These are phyloP conservation scores for Lepidocyrtoides sp. DNA, from an alignment of 2,888 invertebrate genomes.

Conservation along the genomic window DNA sequence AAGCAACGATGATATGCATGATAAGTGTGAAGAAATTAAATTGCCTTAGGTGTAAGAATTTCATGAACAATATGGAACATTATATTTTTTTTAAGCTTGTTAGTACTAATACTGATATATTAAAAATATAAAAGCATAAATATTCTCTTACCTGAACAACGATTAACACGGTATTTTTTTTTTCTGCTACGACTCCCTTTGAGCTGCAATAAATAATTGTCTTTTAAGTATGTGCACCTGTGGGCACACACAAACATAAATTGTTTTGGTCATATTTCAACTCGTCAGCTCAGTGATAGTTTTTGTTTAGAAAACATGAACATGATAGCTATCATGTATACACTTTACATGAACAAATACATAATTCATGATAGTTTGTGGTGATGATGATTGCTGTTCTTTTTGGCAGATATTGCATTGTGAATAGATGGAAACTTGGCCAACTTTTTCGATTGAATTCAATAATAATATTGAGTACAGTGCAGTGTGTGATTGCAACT, in stretches of 20 bases:
- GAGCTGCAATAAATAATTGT: constrained; percentile 75
- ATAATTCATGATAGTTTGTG: constrained; percentile 16
- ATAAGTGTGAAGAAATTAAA: constrained; percentile 68
- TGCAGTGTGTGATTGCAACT: too few species aligned
- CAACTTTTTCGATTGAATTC: too few species aligned
- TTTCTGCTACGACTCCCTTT: constrained; percentile 24
- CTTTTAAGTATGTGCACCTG: constrained; percentile 77
- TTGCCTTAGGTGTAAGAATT: constrained; percentile 47
- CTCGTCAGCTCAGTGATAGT: constrained; percentile 72
- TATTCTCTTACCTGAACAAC: background rate
- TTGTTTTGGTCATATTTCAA: constrained; percentile 74
- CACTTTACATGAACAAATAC: constrained; percentile 40
- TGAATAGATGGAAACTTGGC: too few species aligned
- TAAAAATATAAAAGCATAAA: too few species aligned
- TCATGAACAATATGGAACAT: constrained; percentile 46
- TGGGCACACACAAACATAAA: constrained; percentile 70
- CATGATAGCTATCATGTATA: constrained; percentile 60
- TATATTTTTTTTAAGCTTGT: background rate
- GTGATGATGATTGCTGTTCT: constrained; percentile 13
- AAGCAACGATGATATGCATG: constrained; percentile 4
- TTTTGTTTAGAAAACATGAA: constrained; percentile 71
- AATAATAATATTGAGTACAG: too few species aligned
- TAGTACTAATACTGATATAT: background rate
- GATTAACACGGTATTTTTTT: constrained; percentile 47
- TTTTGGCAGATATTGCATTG: background rate